Evolutionary conservation across 2,888 invertebrate species (phyloP).

Genomic region (Tillus elongatus): DNA sequence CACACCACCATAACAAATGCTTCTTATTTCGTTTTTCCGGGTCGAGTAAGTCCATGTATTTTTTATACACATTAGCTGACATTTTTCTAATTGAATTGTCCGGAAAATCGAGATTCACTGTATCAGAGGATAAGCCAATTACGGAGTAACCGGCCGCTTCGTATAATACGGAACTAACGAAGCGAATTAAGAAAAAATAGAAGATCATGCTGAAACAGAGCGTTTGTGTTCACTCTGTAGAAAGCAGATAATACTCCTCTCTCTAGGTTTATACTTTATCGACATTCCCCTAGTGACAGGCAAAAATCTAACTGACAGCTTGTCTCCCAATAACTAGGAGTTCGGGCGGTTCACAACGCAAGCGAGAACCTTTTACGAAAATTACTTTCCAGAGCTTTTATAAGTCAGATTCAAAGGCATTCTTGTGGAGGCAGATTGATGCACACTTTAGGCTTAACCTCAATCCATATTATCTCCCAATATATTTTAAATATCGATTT

Average conservation of each 20-base stretch:
- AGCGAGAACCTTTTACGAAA: constrained; percentile 34
- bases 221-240: background rate
- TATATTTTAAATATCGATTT: too few relatives aligned
- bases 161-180: too few relatives aligned
- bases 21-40: too few relatives aligned
- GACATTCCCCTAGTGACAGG: constrained; percentile 31
- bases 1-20: too few relatives aligned
- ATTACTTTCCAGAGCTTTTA: constrained; percentile 33
- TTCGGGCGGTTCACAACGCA: constrained; percentile 21
- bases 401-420: constrained; percentile 26
- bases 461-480: constrained; percentile 2
- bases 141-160: too few relatives aligned
- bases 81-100: too few relatives aligned
- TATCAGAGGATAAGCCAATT: too few relatives aligned
- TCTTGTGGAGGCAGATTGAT: constrained; percentile 9
- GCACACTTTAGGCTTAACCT: background rate
- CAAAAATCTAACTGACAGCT: constrained; percentile 36
- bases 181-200: too few relatives aligned
- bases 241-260: constrained; percentile 2
- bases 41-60: too few relatives aligned
- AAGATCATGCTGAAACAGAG: too few relatives aligned
- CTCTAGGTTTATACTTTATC: constrained; percentile 20
- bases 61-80: too few relatives aligned
- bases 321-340: constrained; percentile 31
- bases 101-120: too few relatives aligned